Conservation (phyloP, 2,797 vertebrate species). For the Sebastes nivosus region DNA sequence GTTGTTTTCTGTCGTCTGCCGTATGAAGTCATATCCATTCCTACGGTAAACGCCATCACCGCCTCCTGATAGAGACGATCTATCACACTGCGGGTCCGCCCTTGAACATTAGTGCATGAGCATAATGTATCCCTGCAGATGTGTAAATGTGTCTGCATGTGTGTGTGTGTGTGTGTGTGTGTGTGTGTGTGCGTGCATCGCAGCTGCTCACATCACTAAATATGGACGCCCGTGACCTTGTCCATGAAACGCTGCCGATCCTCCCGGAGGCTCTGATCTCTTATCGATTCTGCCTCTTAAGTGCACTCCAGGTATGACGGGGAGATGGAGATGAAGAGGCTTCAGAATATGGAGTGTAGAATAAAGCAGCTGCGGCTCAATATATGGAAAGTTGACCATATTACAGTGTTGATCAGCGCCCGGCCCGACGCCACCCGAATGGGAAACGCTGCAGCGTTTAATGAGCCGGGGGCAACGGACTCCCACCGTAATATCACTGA, state of each 20-base stretch:
- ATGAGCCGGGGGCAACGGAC: not conserved
- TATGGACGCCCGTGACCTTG: constrained; percentile 20
- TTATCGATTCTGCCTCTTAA: constrained; percentile 28
- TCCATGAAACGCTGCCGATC: not conserved
- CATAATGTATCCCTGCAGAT: not conserved
- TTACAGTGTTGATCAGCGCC: constrained; percentile 8
- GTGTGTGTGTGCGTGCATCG: not conserved
- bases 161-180: not conserved
- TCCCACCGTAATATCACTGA: not conserved
- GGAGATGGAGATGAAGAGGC: constrained; percentile 19
- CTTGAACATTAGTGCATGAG: not conserved
- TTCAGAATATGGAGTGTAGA: constrained; percentile 3
- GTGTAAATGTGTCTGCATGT: not conserved
- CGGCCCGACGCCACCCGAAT: not conserved
- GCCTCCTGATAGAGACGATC: constrained; percentile 8
- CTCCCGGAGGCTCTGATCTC: constrained; percentile 32
- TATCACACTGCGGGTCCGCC: constrained; percentile 6
- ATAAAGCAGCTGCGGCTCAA: constrained; percentile 12
- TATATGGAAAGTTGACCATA: constrained; percentile 5
- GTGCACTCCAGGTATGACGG: constrained; percentile 11
- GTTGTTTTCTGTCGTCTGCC: constrained; percentile 7
- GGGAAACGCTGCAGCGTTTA: not conserved
- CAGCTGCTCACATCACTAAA: constrained; percentile 8
- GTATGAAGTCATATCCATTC: constrained; percentile 25
- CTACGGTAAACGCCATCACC: constrained; percentile 13